Evolutionary conservation across 2,888 invertebrate species (phyloP).

Genomic region (Cacoxenus indagator): DNA sequence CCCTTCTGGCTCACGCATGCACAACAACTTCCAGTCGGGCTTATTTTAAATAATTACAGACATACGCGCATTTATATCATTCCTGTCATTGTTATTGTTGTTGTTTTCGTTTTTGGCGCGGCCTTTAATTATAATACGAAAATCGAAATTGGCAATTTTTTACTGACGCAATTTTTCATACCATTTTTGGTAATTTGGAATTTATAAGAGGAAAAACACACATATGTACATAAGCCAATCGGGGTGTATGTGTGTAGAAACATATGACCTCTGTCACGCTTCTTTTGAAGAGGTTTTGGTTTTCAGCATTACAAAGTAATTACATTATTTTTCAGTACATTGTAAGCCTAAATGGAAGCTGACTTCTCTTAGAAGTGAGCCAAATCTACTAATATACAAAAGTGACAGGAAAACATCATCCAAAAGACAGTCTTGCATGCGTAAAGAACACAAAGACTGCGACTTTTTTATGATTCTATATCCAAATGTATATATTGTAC

Average conservation of each 20-base stretch:
- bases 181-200: conserved; percentile 17
- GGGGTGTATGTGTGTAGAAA: neutral
- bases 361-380: too few relatives aligned
- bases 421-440: too few relatives aligned
- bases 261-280: neutral
- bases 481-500: too few relatives aligned
- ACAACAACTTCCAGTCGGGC: neutral
- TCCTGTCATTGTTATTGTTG: neutral
- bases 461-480: too few relatives aligned
- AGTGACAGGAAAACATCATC: too few relatives aligned
- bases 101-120: conserved; percentile 4
- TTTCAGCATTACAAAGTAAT: too few relatives aligned
- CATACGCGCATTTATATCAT: conserved; percentile 2
- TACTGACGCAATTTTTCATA: neutral
- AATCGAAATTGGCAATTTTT: neutral
- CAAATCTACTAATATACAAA: too few relatives aligned
- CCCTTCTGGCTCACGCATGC: neutral
- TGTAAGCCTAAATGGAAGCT: too few relatives aligned
- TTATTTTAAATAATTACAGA: neutral
- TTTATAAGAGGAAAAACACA: neutral
- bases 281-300: too few relatives aligned
- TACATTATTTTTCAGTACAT: too few relatives aligned
- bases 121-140: conserved; percentile 13
- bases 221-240: neutral
- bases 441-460: too few relatives aligned